Percentiles rank a stretch among this genome's conserved stretches.
Evolutionary conservation across 2,888 invertebrate genomes (phyloP).

Genomic region (Thalpophila matura): DNA sequence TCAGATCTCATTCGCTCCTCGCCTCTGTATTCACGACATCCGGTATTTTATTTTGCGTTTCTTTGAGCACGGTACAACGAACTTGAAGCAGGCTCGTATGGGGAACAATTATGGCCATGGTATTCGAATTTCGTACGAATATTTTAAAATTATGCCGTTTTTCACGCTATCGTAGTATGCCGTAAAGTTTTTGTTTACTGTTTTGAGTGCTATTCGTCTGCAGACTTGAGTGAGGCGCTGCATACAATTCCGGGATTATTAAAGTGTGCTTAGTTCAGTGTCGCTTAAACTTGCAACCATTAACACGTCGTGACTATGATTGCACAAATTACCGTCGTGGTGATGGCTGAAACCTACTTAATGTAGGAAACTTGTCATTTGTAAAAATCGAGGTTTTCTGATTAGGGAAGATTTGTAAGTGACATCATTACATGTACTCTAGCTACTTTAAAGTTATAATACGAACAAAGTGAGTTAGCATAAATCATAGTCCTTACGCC

Average conservation of each 20-base stretch:
- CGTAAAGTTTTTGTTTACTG: constrained; percentile 27
- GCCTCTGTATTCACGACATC: constrained; percentile 81
- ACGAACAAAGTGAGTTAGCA: constrained; percentile 29
- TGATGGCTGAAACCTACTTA: constrained; percentile 32
- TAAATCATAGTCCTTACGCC: constrained; percentile 48
- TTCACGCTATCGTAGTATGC: constrained; percentile 25
- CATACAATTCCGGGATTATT: constrained; percentile 37
- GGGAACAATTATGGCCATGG: constrained; percentile 62
- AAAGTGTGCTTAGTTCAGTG: constrained; percentile 41
- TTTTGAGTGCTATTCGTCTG: constrained; percentile 14
- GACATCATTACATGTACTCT: constrained; percentile 24
- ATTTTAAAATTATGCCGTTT: constrained; percentile 37
- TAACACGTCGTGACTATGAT: constrained; percentile 41
- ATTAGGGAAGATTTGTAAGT: constrained; percentile 21
- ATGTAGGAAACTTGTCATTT: constrained; percentile 22
- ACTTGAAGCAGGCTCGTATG: constrained; percentile 64
- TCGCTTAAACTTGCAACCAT: constrained; percentile 32
- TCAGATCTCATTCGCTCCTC: constrained; percentile 75
- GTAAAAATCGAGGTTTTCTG: constrained; percentile 12
- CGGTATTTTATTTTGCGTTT: constrained; percentile 80
- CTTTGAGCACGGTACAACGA: constrained; percentile 69
- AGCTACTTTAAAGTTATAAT: constrained; percentile 33
- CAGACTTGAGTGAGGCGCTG: constrained; percentile 21
- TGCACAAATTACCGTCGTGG: constrained; percentile 40
- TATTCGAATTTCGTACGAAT: constrained; percentile 46